Evolutionary conservation across 2,797 vertebrate species (phyloP).

Genomic region (Rallus crepitans): DNA sequence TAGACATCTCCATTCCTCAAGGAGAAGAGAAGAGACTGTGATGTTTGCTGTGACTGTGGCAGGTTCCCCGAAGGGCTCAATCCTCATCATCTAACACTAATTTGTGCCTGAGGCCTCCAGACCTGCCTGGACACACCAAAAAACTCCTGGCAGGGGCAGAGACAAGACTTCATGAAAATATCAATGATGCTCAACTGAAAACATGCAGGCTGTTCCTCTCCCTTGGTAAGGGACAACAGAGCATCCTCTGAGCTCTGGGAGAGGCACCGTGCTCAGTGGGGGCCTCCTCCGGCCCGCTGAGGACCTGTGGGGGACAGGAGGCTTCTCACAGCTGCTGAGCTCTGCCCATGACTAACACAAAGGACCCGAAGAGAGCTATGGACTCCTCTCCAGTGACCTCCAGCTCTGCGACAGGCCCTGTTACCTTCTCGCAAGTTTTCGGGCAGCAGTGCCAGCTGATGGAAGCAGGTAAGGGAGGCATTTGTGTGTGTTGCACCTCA

Average conservation of each 20-base stretch:
- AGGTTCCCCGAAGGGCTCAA: rapidly evolving
- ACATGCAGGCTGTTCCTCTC: rapidly evolving
- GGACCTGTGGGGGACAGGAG: rapidly evolving
- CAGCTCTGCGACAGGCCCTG: not conserved
- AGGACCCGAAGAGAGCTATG: slow-evolving; percentile 55
- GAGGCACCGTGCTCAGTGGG: rapidly evolving
- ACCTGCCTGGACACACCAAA: rapidly evolving
- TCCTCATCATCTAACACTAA: rapidly evolving
- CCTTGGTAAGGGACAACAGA: not conserved
- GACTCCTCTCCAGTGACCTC: slow-evolving; percentile 58
- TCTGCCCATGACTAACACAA: slow-evolving; percentile 3
- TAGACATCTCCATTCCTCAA: rapidly evolving
- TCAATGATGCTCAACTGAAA: rapidly evolving
- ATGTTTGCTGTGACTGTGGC: rapidly evolving
- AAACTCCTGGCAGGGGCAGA: not conserved
- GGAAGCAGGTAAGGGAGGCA: slow-evolving; percentile 81
- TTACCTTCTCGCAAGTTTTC: slow-evolving; percentile 83
- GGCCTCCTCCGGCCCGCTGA: rapidly evolving
- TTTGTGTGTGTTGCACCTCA: rapidly evolving
- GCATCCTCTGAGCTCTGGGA: not conserved
- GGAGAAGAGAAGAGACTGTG: rapidly evolving
- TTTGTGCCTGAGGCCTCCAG: not conserved
- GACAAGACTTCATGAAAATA: rapidly evolving
- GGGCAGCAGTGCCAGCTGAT: slow-evolving; percentile 85
- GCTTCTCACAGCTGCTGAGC: not conserved